These are phyloP conservation scores for Lucifuga dentata DNA, from an alignment of 2,113 vertebrate genomes.

Conservation along the genomic window DNA sequence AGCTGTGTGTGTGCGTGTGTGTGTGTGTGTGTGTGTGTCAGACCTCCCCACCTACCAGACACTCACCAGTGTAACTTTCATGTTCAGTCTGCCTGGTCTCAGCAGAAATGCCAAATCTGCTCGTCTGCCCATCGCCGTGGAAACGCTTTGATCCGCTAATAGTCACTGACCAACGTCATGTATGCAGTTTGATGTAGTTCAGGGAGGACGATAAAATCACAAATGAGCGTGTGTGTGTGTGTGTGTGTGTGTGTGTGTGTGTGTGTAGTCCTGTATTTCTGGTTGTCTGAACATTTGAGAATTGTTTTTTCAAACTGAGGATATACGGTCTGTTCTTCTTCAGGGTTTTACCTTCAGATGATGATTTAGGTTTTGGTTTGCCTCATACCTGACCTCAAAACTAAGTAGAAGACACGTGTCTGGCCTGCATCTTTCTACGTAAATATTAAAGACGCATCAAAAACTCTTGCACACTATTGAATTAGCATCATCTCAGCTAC, in stretches of 20 bases:
- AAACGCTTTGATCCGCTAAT: conserved; percentile 35
- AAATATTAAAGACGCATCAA: too few species aligned
- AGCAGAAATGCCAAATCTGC: conserved; percentile 13
- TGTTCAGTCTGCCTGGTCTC: conserved; percentile 15
- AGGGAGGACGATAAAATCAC: conserved; percentile 31
- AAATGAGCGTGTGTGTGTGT: neutral
- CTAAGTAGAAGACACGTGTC: too few species aligned
- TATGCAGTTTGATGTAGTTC: conserved; percentile 29
- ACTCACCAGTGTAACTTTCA: conserved; percentile 41
- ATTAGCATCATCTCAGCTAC: too few species aligned
- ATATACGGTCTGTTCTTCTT: too few species aligned
- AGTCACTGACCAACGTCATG: conserved; percentile 24
- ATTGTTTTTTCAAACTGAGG: too few species aligned
- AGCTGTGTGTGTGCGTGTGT: neutral
- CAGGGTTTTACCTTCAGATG: too few species aligned
- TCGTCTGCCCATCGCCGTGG: neutral
- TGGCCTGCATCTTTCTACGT: too few species aligned
- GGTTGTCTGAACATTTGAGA: too few species aligned
- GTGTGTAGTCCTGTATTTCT: neutral
- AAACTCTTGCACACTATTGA: too few species aligned
- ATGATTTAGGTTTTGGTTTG: too few species aligned
- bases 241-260: neutral
- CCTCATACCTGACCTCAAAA: too few species aligned
- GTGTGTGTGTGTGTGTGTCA: neutral
- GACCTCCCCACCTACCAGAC: conserved; percentile 44